Base-by-base conservation (phyloP, 2,888 invertebrate species). In the Hemistola chrysoprasaria region DNA sequence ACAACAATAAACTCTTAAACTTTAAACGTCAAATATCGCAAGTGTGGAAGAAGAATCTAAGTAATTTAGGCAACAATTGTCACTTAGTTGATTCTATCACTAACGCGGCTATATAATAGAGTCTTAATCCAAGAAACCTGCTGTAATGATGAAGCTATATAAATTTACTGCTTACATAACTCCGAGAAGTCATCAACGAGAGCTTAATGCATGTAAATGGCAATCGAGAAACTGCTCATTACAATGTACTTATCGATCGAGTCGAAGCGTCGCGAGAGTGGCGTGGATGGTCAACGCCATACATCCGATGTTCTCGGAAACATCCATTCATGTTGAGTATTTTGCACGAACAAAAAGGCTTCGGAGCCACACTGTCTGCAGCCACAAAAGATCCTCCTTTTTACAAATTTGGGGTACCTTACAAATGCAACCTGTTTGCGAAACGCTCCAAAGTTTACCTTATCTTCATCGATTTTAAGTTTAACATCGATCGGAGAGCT, bases 311-410 rank as follows among this genome's bases (percentile, higher is more conserved):
- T 86, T 83, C 85, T 68, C 56, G 72, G 85, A 84, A 86, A 62
- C 56, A 27, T 55, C 63, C 59, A 65, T 63, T 62, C 69, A 69
- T 71, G 71, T 66, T 48, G 59, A 71, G 65, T 71, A 72, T 78
- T 76, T 76, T 61, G 72, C 65, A 68, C 70, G 69, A 74, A 78
- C 78, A 85, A 84, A 82, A 79, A 78, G 70, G 70, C 62, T 72
- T 71, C 71, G 84, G 84, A 75, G 84, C 86, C 88, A 83, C 75
- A 79, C 81, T 72, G 86, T 87, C 87, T 87, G 84, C 71, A 71
- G 68, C 75, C 78, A 82, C 82, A 82, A 86, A 79, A 82, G 78
- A 63, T 70, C 73, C 53, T 64, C 48, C 62, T 76, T 82, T 84
- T 81, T 72, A 76, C 55, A 71, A 73, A 75, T 69, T 69, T 67